Base-by-base conservation (phyloP, 1,140 invertebrate species). In the Melipona quadrifasciata region DNA sequence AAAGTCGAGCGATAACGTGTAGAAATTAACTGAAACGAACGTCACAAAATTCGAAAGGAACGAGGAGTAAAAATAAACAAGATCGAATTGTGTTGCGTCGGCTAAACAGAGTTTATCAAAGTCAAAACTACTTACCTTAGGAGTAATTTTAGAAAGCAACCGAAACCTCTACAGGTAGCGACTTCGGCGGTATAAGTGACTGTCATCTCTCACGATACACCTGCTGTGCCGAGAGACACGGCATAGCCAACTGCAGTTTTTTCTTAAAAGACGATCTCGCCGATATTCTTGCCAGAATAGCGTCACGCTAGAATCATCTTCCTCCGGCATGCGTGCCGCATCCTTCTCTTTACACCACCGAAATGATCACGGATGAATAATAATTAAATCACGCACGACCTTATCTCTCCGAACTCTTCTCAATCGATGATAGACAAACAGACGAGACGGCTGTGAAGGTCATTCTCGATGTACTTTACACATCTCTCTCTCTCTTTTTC, bases 101-200 rank as follows among this genome's bases (percentile, higher is more conserved):
- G 14, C 39, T 5, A 34, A 39, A 17, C 34, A 24, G 24, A 47
- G 21, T 24, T 31, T 1, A 39, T 24, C 61, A 61, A 31, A 51
- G 24, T 19, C 57, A 3, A 51, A 73, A 80, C 0, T 11, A 65
- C 58, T 91, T 95, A 98, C 97, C 97, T 96, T 85, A 97, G 95
- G 19, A 98, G 95, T 91, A 98, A 95, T 95, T 98, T 98, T 86
- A 97, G 95, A 93, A 98, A 97, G 91, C 97, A 98, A 84, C 97
- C 97, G 92, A 98, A 97, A 76, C 97, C 97, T 81, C 96, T 96
- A 92, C 97, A 98, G 82, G 98, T 98, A 75, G 98, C 98, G 85
- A 98, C 98, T 95, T 98, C 97, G 34, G 96, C 97, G 72, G 97
- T 98, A 88, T 98, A 98, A 1, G 97, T 97, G 31, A 98, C 97